Evolutionary conservation across 2,888 invertebrate species (phyloP), one percentile per base, ranked within the genome.

Genomic region (Platycnemis pennipes): DNA sequence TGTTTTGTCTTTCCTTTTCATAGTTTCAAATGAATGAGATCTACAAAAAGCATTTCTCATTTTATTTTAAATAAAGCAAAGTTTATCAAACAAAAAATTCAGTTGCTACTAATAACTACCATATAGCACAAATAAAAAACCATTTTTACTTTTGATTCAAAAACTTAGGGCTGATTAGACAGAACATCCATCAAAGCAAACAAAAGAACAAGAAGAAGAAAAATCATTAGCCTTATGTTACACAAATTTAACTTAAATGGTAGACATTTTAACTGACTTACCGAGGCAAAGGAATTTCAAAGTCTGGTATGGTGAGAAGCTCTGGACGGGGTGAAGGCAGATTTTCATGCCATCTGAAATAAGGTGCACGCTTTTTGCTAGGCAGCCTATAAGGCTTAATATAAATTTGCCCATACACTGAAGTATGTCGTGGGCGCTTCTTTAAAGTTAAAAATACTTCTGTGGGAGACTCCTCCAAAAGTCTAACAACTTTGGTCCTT

Each of bases 401-500:
- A 95, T 98, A 97, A 95, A 98, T 98, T 96, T 98, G 98, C 0
- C 98, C 98, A 95, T 98, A 98, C 77, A 98, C 98, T 96, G 98
- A 98, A 44, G 98, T 98, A 95, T 98, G 98, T 87, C 98, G 97
- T 0, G 99, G 99, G 26, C 98, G 97, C 96, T 98, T 98, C 96
- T 99, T 99, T 87, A 99, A 96, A 0, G 99, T 98, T 87, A 99
- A 96, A 94, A 98, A 97, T 94, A 98, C 98, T 96, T 98, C 98
- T n/a, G 98, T 98, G 31, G 98, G 97, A 94, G 98, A 98, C 96
- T 98, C 98, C 95, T 98, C 97, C 94, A 98, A 97, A 94, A 98
- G 97, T 95, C 98, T 97, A 95, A 98, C 97, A 46, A 99, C 98
- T 95, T 98, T 98, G 96, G 98, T 98, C 94, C 98, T 97, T 95